Conservation (phyloP, 2,797 vertebrate species). For the Ctenochaetus hawaiiensis region DNA sequence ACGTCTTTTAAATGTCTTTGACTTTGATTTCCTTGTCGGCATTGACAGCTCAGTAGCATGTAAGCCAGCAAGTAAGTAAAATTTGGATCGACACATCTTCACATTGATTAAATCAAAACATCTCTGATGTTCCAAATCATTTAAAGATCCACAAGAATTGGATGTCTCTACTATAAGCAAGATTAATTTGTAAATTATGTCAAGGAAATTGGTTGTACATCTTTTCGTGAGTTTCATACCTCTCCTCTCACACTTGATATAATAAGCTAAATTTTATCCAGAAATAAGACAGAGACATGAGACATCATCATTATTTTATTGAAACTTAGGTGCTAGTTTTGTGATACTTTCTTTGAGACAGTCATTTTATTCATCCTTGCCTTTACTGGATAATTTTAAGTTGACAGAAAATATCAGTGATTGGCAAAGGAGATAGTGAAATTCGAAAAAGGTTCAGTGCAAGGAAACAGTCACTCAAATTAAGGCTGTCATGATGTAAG, state of each 20-base stretch:
- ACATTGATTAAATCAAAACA: constrained; percentile 4
- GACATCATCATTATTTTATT: background rate
- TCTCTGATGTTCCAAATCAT: constrained; percentile 8
- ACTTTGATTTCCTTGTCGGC: constrained; percentile 4
- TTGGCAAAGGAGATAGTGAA: background rate
- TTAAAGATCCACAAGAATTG: constrained; percentile 6
- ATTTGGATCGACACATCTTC: background rate
- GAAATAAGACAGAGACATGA: background rate
- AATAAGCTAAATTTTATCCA: background rate
- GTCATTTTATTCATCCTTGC: background rate
- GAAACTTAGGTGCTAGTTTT: background rate
- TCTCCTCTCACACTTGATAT: background rate
- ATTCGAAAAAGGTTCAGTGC: too few relatives aligned
- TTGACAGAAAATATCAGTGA: background rate
- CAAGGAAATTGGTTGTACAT: background rate
- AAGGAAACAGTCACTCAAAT: too few relatives aligned
- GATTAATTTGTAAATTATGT: background rate
- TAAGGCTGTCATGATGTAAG: too few relatives aligned
- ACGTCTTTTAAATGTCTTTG: constrained; percentile 13
- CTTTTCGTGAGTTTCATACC: too few relatives aligned
- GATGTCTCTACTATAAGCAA: background rate
- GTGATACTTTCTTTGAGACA: background rate
- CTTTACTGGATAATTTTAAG: background rate
- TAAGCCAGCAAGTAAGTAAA: background rate
- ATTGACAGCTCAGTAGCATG: constrained; percentile 1